phyloP scores from a whole-genome alignment of 2,113 vertebrate genomes.

The Xiphophorus maculatus region DNA sequence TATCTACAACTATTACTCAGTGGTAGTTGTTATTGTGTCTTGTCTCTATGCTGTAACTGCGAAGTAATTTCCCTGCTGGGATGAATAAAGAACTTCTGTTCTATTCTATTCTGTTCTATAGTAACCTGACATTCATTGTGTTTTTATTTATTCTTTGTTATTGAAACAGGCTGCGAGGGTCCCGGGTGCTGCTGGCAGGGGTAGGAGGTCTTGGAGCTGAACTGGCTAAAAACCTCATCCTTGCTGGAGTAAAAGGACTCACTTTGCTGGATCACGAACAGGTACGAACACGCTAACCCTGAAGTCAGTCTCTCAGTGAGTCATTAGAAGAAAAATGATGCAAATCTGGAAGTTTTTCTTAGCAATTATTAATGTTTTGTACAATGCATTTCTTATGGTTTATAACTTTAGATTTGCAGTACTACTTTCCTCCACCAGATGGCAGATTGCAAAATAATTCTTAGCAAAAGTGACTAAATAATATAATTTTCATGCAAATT shows the following conservation, averaged over 20 bases:
- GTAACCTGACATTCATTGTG: neutral
- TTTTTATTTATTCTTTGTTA: neutral
- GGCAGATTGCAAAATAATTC: constrained; percentile 1
- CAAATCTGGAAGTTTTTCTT: neutral
- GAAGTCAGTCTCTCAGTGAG: neutral
- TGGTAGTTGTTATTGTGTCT: too few species aligned
- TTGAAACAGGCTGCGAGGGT: constrained; percentile 83
- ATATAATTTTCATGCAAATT: too few species aligned
- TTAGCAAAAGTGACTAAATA: neutral
- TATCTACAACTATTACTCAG: too few species aligned
- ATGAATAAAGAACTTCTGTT: too few species aligned
- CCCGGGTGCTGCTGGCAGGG: constrained; percentile 89
- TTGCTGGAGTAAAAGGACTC: constrained; percentile 91
- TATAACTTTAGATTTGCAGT: neutral
- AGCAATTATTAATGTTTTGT: too few species aligned
- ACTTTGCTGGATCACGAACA: constrained; percentile 90
- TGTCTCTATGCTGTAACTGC: too few species aligned
- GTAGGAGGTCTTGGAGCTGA: constrained; percentile 91
- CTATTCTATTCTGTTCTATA: too few species aligned
- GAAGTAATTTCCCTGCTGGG: too few species aligned
- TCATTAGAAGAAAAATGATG: too few species aligned
- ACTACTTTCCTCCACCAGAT: constrained; percentile 22
- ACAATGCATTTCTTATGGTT: neutral
- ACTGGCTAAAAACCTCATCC: constrained; percentile 93
- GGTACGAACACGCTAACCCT: constrained; percentile 69